Base-by-base conservation (phyloP, 2,888 invertebrate genomes). In the Syrista parreyssii region DNA sequence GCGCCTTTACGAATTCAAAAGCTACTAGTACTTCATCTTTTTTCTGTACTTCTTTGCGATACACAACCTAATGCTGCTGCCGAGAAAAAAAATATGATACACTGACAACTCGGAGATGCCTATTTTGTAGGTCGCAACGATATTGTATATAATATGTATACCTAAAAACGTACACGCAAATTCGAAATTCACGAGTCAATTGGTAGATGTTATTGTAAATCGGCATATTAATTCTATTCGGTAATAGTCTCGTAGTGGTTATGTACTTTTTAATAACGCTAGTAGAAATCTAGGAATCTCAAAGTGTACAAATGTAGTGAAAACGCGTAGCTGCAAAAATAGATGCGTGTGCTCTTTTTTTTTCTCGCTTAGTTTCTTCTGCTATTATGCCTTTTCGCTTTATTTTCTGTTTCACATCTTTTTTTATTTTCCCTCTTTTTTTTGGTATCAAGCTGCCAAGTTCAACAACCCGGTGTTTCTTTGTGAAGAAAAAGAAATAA, bases 381-480 rank as follows among this genome's bases (percentile, higher is more conserved):
- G 31, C 23, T 32, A 31, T 12, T 71, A 33, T 11, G 30, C 12
- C 71, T 33, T 71, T 12, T 31, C 71, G 31, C 31, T 71, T 15
- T 33, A 23, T 9, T 30, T 32, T 71, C 31, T 33, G 32, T 71
- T 71, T 31, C 15, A 12, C 32, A 78, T 77, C 73, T 35, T 73
- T 74, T 74, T 74, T 82, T 82, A 75, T 75, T 77, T 76, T 81
- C 55, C 23, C 55, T 75, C 78, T 82, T 82, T 81, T 87, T 88
- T 89, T 89, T 89, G 89, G 88, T 89, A 88, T 90, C 81, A 84
- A 89, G 90, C 89, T 89, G 87, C 89, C 87, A 86, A 88, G 87
- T 87, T 84, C 79, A 86, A 84, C 82, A 86, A 87, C 86, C 84
- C 86, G 84, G 82, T 82, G 82, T 84, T 80, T 81, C 79, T 80